Evolutionary conservation across 2,888 invertebrate species (phyloP).

Genomic region (Malachius bipustulatus): DNA sequence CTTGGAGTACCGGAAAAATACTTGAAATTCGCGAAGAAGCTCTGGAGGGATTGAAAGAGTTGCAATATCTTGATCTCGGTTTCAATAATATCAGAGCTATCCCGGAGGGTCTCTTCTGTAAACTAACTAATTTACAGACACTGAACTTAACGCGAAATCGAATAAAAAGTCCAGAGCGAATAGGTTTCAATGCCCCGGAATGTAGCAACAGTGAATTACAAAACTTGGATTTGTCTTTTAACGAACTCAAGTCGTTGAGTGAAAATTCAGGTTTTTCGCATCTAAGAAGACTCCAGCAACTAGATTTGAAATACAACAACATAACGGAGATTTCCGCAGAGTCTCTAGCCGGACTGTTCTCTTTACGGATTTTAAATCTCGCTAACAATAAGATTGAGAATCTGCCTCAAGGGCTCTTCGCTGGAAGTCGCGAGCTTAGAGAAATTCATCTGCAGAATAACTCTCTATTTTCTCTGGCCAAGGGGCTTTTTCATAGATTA

Average conservation of each 20-base stretch:
- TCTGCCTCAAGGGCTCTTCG: slow-evolving; percentile 71
- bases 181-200: slow-evolving; percentile 55
- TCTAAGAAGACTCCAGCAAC: slow-evolving; percentile 63
- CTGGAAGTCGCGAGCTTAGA: slow-evolving; percentile 65
- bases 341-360: slow-evolving; percentile 65
- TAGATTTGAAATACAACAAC: slow-evolving; percentile 74
- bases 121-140: slow-evolving; percentile 64
- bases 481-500: slow-evolving; percentile 70
- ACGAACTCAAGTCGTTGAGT: slow-evolving; percentile 60
- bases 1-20: slow-evolving; percentile 63
- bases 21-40: slow-evolving; percentile 62
- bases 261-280: slow-evolving; percentile 62
- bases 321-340: slow-evolving; percentile 68
- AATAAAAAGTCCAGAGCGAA: slow-evolving; percentile 61
- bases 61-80: slow-evolving; percentile 67
- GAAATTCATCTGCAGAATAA: slow-evolving; percentile 80
- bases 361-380: slow-evolving; percentile 70
- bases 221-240: slow-evolving; percentile 67
- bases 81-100: slow-evolving; percentile 73
- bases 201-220: slow-evolving; percentile 60
- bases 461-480: slow-evolving; percentile 68
- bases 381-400: slow-evolving; percentile 74
- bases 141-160: slow-evolving; percentile 78
- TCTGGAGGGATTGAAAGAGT: slow-evolving; percentile 65
- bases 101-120: slow-evolving; percentile 70